Evolutionary conservation across 2,888 invertebrate species (phyloP).

Genomic region (Auanema freiburgensis): DNA sequence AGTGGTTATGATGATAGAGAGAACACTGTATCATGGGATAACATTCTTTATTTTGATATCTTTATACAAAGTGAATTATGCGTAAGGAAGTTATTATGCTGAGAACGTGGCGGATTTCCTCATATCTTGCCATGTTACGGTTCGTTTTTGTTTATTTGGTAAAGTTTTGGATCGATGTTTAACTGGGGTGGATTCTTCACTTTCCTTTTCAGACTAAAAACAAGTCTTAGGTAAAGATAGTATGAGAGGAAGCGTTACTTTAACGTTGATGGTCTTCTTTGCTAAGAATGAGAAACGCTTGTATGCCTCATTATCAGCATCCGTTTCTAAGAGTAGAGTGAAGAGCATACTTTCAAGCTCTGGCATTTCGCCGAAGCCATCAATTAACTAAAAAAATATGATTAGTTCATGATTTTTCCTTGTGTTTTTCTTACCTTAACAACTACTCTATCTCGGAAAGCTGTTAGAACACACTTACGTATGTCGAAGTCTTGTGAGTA

Average conservation of each 20-base stretch:
- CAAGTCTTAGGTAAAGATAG: neutral
- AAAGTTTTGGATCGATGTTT: slow-evolving; percentile 14
- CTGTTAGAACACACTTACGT: slow-evolving; percentile 32
- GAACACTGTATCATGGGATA: neutral
- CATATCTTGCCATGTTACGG: slow-evolving; percentile 4
- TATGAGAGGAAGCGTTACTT: neutral
- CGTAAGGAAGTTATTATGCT: slow-evolving; percentile 7
- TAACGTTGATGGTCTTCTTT: slow-evolving; percentile 8
- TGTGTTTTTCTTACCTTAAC: slow-evolving; percentile 29
- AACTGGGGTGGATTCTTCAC: neutral
- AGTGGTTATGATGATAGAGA: no score
- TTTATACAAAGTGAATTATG: neutral
- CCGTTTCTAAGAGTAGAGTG: slow-evolving; percentile 32
- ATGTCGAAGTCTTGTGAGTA: slow-evolving; percentile 31
- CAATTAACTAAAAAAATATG: neutral
- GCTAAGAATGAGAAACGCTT: slow-evolving; percentile 12
- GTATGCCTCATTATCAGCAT: slow-evolving; percentile 14
- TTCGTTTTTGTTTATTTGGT: slow-evolving; percentile 6
- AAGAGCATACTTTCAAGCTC: slow-evolving; percentile 35
- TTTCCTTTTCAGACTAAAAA: neutral
- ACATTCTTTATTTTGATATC: neutral
- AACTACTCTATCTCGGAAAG: slow-evolving; percentile 40
- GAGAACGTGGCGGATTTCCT: slow-evolving; percentile 11
- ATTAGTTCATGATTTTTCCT: neutral
- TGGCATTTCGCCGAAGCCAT: slow-evolving; percentile 10